Base-by-base conservation (phyloP, 1,140 invertebrate genomes). In the Drosophila nigrodunni region DNA sequence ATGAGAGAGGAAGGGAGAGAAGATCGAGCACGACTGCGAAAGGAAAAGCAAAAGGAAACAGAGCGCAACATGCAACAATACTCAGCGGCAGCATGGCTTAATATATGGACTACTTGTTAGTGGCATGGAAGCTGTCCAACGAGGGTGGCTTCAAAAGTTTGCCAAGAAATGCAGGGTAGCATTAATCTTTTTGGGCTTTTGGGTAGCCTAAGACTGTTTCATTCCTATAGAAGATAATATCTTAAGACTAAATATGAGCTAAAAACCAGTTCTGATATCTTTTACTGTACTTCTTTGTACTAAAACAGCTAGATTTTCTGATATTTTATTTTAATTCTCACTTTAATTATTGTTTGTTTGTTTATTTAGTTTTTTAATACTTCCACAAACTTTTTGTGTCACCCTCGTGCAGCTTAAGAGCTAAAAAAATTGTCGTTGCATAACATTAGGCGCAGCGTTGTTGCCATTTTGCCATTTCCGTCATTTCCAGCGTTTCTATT, bases 11-110 rank as follows among this genome's bases (percentile, higher is more conserved):
- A 13, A 58, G 60, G 30, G 44, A 18, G 47, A 34, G 13, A 37
- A 46, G 8, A n/a, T 2, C 43, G 39, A 58, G 37, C 25, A 30
- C 54, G 25, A 11, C 3, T n/a, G 35, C 18, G 11, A 74, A 25
- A 55, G 61, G 18, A 39, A 54, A 46, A 67, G 39, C 55, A 41
- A 72, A 44, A 61, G 68, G 60, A 75, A 58, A 69, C 72, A 65
- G 65, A 72, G 75, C 74, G 80, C 57, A 81, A 73, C 75, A 76
- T 74, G 78, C 75, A 79, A 79, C 79, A 87, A 82, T 78, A 64
- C 65, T 44, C 55, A 49, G 35, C 60, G 65, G 72, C 52, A 59
- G 35, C 60, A 65, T 25, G 67, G 43, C 64, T 64, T 64, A 62
- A 52, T 62, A 62, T 68, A 67, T 58, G 41, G 60, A 61, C 43